Conservation (phyloP, 2,888 invertebrate genomes). For the Nebria brevicollis region DNA sequence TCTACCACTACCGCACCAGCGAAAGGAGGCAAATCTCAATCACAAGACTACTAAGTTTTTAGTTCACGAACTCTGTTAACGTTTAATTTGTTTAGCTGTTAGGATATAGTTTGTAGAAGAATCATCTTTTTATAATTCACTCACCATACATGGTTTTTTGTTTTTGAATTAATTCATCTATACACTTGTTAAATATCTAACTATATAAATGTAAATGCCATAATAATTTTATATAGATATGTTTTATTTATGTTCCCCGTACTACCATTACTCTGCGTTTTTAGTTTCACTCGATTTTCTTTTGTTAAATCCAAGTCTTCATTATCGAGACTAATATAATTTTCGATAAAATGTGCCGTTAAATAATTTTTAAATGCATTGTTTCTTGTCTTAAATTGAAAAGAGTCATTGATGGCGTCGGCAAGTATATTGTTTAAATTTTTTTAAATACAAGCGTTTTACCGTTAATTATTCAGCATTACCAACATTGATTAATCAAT, state of each 20-base stretch:
- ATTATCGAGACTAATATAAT: background rate
- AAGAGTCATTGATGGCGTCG: too few species aligned
- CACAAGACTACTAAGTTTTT: slow-evolving; percentile 50
- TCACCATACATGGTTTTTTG: background rate
- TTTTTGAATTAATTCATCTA: background rate
- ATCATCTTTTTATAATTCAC: background rate
- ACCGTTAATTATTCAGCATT: too few species aligned
- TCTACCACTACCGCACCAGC: slow-evolving; percentile 41
- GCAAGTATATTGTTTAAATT: too few species aligned
- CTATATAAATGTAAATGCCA: background rate
- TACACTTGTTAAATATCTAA: too few species aligned
- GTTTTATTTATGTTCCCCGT: background rate
- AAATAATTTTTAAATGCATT: too few species aligned
- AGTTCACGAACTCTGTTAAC: background rate
- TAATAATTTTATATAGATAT: background rate
- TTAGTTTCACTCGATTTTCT: background rate
- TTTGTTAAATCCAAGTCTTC: background rate
- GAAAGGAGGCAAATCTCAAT: slow-evolving; percentile 49
- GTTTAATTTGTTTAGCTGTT: background rate
- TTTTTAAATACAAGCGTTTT: too few species aligned
- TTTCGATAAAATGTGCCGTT: background rate
- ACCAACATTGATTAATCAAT: too few species aligned
- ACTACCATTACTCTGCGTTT: background rate
- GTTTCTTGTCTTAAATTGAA: too few species aligned
- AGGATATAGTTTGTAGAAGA: background rate